phyloP scores from a whole-genome alignment of 2,888 invertebrate species.

The Drosophila nigritarsus region DNA sequence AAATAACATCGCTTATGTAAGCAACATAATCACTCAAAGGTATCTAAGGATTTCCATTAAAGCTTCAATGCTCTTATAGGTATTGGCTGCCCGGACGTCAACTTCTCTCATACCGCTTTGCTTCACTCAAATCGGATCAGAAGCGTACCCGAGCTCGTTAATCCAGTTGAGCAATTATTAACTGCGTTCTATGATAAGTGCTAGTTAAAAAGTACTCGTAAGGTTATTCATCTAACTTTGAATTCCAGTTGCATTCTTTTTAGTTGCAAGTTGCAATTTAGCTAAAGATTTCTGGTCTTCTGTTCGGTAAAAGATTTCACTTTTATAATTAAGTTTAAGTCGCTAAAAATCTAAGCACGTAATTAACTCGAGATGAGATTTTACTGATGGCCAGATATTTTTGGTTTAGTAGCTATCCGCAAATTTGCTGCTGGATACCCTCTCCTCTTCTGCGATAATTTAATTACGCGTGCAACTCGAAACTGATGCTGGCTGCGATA shows the following conservation, averaged over 20 bases:
- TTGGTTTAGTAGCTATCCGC: slow-evolving; percentile 15
- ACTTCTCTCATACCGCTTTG: background rate
- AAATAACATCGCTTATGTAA: too few relatives aligned
- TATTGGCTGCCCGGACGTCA: background rate
- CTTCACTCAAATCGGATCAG: slow-evolving; percentile 1
- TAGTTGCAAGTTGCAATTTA: slow-evolving; percentile 10
- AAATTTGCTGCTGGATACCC: slow-evolving; percentile 28
- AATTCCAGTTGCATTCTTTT: background rate
- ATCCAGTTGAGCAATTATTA: slow-evolving; percentile 8
- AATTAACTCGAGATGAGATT: slow-evolving; percentile 60
- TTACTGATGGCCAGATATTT: slow-evolving; percentile 24
- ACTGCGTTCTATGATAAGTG: background rate
- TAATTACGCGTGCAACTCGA: slow-evolving; percentile 65
- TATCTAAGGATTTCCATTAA: background rate
- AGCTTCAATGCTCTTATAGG: background rate
- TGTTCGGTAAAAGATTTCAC: slow-evolving; percentile 18
- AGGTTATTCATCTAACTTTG: slow-evolving; percentile 1
- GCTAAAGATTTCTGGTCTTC: slow-evolving; percentile 2
- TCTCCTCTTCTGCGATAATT: slow-evolving; percentile 62
- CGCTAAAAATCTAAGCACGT: slow-evolving; percentile 56
- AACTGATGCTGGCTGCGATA: slow-evolving; percentile 41
- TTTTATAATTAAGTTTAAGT: slow-evolving; percentile 53
- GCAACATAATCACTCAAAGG: background rate
- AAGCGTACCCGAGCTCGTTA: background rate
- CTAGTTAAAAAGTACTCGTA: background rate